These are phyloP conservation scores for Aricia artaxerxes DNA, from an alignment of 2,888 invertebrate genomes.

Conservation along the genomic window DNA sequence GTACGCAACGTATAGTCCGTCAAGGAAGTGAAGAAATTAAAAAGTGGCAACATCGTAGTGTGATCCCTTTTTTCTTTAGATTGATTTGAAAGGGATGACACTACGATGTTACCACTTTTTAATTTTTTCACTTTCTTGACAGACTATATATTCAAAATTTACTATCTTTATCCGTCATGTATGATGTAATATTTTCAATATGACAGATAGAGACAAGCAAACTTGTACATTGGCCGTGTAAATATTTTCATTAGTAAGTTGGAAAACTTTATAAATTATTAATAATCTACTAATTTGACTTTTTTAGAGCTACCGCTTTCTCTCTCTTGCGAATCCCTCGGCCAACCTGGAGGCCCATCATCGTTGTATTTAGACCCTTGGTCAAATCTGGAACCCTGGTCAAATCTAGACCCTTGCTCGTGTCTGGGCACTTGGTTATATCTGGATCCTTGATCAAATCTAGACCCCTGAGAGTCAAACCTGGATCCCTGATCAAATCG, in stretches of 20 bases:
- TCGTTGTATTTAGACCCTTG: conserved; percentile 41
- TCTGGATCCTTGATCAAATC: background rate
- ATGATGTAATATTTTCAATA: no score
- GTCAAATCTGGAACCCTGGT: conserved; percentile 41
- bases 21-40: no score
- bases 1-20: background rate
- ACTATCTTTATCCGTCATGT: no score
- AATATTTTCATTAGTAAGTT: background rate
- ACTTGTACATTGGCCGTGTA: background rate
- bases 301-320: conserved; percentile 49
- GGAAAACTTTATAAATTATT: background rate
- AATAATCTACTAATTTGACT: conserved; percentile 73
- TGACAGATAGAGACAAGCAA: background rate
- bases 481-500: conserved; percentile 40
- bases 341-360: conserved; percentile 40
- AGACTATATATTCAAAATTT: background rate
- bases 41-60: no score
- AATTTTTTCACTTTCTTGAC: no score
- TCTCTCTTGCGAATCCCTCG: conserved; percentile 37
- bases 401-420: background rate
- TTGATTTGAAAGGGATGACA: no score
- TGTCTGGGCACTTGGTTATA: background rate
- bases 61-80: no score
- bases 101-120: no score
- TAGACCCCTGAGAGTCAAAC: background rate